Evolutionary conservation across 1,140 invertebrate species (phyloP).

Genomic region (Lithobius niger): DNA sequence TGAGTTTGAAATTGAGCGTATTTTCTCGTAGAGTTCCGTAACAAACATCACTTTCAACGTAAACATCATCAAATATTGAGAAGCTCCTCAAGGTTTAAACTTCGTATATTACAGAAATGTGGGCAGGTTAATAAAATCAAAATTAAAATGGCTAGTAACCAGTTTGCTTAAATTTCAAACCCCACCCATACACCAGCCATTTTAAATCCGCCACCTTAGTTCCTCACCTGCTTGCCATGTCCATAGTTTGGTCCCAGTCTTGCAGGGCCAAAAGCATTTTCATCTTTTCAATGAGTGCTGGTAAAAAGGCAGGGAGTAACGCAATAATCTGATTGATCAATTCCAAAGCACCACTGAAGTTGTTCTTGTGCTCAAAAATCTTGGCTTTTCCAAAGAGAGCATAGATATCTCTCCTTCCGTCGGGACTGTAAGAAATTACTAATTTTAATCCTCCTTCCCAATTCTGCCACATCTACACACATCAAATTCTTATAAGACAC

Average conservation of each 20-base stretch:
- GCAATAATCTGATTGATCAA: constrained; percentile 68
- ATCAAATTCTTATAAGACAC: not conserved
- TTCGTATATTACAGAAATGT: too few relatives aligned
- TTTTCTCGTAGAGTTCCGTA: too few relatives aligned
- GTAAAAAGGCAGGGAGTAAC: constrained; percentile 50
- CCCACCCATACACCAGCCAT: too few relatives aligned
- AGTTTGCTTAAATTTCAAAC: too few relatives aligned
- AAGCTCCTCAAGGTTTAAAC: too few relatives aligned
- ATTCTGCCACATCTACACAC: not conserved
- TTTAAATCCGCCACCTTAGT: not conserved
- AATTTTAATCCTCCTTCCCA: too few relatives aligned
- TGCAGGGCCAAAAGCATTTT: constrained; percentile 61
- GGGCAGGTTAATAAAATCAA: too few relatives aligned
- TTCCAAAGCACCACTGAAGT: constrained; percentile 49
- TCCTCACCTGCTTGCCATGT: constrained; percentile 49
- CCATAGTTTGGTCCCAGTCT: constrained; percentile 75
- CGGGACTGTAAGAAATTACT: not conserved
- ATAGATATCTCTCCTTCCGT: constrained; percentile 28
- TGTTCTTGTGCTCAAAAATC: constrained; percentile 32
- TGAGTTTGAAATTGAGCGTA: too few relatives aligned
- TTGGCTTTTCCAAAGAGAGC: constrained; percentile 39
- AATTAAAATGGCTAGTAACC: too few relatives aligned
- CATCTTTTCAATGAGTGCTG: constrained; percentile 77
- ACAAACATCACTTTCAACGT: too few relatives aligned
- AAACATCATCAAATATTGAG: too few relatives aligned